These are phyloP conservation scores for Heliconius cydno DNA, from an alignment of 2,888 invertebrate species.

Conservation along the genomic window DNA sequence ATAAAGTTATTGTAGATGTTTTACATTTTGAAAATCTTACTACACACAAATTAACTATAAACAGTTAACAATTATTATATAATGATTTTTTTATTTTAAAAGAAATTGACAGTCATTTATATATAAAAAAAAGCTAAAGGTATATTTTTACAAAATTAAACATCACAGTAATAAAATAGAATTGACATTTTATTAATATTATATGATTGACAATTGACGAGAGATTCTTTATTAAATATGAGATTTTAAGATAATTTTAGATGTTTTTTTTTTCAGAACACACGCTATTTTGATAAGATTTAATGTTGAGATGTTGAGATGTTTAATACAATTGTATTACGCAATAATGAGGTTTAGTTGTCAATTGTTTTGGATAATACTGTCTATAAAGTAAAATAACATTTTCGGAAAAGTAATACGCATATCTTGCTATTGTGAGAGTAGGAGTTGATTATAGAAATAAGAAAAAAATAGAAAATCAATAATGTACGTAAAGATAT, in stretches of 20 bases:
- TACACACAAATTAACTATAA: background rate
- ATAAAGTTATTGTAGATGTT: no score
- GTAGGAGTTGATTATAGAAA: no score
- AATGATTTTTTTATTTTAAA: background rate
- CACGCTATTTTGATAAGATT: conserved; percentile 6
- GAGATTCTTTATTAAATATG: conserved; percentile 10
- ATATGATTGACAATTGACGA: conserved; percentile 11
- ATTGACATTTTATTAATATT: background rate
- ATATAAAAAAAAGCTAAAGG: background rate
- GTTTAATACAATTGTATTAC: background rate
- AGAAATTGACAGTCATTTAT: background rate
- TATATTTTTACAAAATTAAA: background rate
- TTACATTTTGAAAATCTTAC: no score
- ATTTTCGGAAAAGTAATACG: no score
- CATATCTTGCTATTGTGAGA: no score
- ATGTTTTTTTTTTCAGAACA: background rate
- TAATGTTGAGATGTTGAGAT: background rate
- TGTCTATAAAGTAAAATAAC: background rate
- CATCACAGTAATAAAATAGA: background rate
- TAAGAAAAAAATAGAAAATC: no score
- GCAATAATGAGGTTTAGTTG: conserved; percentile 1
- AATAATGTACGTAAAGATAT: no score
- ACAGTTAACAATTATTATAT: background rate
- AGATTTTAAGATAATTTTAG: conserved; percentile 3
- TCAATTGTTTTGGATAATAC: background rate